Conservation (phyloP, 2,113 vertebrate genomes). For the Gopherus flavomarginatus region DNA sequence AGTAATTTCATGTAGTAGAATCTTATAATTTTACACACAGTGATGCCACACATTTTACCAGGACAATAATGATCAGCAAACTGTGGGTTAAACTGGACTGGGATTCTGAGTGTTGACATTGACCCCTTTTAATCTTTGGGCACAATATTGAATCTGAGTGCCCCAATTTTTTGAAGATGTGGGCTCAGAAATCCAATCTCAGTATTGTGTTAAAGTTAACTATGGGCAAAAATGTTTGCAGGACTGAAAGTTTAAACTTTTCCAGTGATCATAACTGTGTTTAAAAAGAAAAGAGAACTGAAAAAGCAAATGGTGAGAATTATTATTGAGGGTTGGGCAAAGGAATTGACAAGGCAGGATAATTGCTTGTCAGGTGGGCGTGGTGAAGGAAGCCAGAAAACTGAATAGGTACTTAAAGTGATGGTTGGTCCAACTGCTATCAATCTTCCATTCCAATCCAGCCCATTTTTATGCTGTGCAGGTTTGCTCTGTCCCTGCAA, state of each 20-base stretch:
- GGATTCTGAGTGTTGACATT: not conserved
- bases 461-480: constrained; percentile 61
- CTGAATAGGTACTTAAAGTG: constrained; percentile 53
- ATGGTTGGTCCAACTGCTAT: constrained; percentile 45
- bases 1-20: too few species aligned
- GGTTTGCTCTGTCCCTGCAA: constrained; percentile 59
- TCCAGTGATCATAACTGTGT: constrained; percentile 33
- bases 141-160: not conserved
- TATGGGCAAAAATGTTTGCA: constrained; percentile 50
- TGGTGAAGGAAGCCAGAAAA: constrained; percentile 64
- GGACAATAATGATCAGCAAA: too few species aligned
- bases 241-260: constrained; percentile 65
- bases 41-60: too few species aligned
- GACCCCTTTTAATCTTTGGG: not conserved
- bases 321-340: not conserved
- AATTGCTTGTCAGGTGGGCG: constrained; percentile 28
- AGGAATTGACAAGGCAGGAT: not conserved
- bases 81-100: not conserved
- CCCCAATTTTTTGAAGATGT: not conserved
- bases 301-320: not conserved
- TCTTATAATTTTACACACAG: too few species aligned
- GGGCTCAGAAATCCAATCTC: constrained; percentile 17
- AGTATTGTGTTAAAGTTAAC: constrained; percentile 56
- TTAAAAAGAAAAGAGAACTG: not conserved
- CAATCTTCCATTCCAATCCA: constrained; percentile 69